Evolutionary conservation across 35 echinoderm and acorn worm species (phyloP), one percentile per base, ranked within the genome.

Genomic region (Lytechinus variegatus): DNA sequence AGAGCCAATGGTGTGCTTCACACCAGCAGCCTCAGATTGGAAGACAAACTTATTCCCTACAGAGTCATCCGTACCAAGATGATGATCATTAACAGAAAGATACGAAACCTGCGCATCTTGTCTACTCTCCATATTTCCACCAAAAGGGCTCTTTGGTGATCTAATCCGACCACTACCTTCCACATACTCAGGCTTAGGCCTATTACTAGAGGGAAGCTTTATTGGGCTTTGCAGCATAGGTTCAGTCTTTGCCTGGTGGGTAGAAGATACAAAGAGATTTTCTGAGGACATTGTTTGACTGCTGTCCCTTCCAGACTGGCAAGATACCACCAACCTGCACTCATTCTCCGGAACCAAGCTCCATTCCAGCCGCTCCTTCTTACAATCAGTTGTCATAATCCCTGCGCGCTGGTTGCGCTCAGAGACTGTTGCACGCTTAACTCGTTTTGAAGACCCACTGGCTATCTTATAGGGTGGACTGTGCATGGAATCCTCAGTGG

Each of bases 331-430:
- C 21, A 24, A 79, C n/a, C 19, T 1, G 3, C 6, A 16, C 66
- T 79, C 14, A 24, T 8, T n/a, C 66, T 79, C 66, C 5, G 66
- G 19, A 24, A 79, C 66, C 66, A 79, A 79, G 19, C 66, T 19
- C 66, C 4, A 5, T 54, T 52, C 88, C 52, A 16, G 29, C 52
- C 27, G 16, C 88, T 90, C 88, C 27, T 13, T 52, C 52, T 33
- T 90, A 12, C 27, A 12, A 12, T 90, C 88, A 0, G 88, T 90
- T 44, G 88, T 90, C 27, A 44, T 52, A 33, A 90, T 90, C 28
- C 92, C 92, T 54, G 92, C 92, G 55, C 92, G 92, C 13, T 57
- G 55, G 27, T 93, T 93, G 13, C 92, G 52, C 92, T 55, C 92
- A 9, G 92, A 93, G 9, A 93, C 11, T 0, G 92, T 55, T 24